These are phyloP conservation scores for Tachuris rubrigastra DNA, from an alignment of 2,113 vertebrate genomes.

Conservation along the genomic window DNA sequence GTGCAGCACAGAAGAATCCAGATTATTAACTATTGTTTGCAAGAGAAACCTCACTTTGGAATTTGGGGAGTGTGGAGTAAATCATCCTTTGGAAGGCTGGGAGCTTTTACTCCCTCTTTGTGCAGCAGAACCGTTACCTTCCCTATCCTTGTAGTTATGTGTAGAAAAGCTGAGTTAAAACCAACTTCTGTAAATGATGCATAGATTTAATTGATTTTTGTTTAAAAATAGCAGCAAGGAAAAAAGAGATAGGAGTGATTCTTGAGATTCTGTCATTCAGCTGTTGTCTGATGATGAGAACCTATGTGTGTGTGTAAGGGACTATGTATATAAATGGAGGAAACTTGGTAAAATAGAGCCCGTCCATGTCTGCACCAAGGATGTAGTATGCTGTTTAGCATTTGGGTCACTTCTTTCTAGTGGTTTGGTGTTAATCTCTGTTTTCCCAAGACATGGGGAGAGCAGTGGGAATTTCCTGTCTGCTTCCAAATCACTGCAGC, in stretches of 20 bases:
- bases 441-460: neutral
- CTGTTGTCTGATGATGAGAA: neutral
- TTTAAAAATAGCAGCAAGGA: neutral
- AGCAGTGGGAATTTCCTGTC: neutral
- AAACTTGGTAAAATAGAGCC: neutral
- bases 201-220: neutral
- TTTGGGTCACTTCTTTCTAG: neutral
- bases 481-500: neutral
- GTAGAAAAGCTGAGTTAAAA: neutral
- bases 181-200: neutral
- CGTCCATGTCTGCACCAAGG: neutral
- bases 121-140: neutral
- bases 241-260: neutral
- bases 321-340: neutral
- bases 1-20: neutral
- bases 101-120: neutral
- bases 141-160: neutral
- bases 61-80: neutral
- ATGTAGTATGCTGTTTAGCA: neutral
- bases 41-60: neutral
- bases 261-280: neutral
- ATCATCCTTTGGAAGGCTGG: neutral
- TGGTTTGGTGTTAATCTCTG: neutral
- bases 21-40: neutral
- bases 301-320: too few species aligned